Base-by-base conservation (phyloP, 2,797 vertebrate species). In the Loriculus beryllinus region DNA sequence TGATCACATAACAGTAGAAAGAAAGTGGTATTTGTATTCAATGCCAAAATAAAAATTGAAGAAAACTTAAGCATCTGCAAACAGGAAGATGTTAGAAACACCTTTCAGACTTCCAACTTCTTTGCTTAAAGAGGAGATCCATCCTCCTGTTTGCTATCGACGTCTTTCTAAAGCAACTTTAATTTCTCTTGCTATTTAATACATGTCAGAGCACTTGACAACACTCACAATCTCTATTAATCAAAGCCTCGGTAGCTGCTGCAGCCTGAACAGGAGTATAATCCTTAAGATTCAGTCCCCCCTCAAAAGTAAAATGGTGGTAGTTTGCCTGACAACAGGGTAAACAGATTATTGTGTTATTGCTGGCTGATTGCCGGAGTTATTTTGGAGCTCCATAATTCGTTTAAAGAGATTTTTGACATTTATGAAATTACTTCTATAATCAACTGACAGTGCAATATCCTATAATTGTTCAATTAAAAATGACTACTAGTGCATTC, bases 401-500 rank as follows among this genome's bases (percentile, higher is more conserved):
- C 98, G 98, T 98, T 99, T 99, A 98, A 98, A 99, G 98, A 98
- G 98, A 98, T 99, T 98, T 98, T 98, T 99, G 98, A 99, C 99
- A 98, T 99, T 99, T 98, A 98, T 98, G 97, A 98, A 98, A 98
- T 98, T 96, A 98, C 97, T 98, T 97, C 97, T 97, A 98, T 98
- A 97, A 98, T 98, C 98, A 98, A 98, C 97, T 98, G 98, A 97
- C 97, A 98, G 97, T 97, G 98, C 98, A 98, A 97, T 98, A 98
- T 98, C 97, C 98, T 98, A 98, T 98, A 98, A 99, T 99, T 99
- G 98, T 99, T 99, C 98, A 99, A 99, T 99, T 98, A 99, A 98
- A 98, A 98, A 98, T 98, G 98, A 98, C 98, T 98, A 98, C 98
- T 98, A 97, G 97, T 97, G 98, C 98, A 98, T 98, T 98, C 98